Conservation (phyloP, 2,113 vertebrate genomes). For the Apeltes quadracus region DNA sequence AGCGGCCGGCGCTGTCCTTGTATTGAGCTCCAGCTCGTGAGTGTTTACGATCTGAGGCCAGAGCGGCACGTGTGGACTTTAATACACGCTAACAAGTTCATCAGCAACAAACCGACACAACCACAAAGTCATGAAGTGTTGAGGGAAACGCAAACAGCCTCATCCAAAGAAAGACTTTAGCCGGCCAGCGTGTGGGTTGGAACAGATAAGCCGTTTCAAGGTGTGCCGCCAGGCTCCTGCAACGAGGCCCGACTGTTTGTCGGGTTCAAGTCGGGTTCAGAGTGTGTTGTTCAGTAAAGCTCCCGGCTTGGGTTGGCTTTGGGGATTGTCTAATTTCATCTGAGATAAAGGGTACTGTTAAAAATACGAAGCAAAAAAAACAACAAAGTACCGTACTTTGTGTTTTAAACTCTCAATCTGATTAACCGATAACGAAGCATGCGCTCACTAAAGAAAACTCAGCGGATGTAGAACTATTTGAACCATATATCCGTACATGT, state of each 20-base stretch:
- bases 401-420: background rate
- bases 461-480: background rate
- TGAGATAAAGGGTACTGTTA: background rate
- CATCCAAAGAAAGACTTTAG: conserved; percentile 25
- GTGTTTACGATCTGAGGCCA: conserved; percentile 10
- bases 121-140: conserved; percentile 1
- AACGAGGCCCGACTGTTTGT: background rate
- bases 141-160: conserved; percentile 18
- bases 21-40: background rate
- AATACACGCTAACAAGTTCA: conserved; percentile 13
- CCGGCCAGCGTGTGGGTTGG: conserved; percentile 5
- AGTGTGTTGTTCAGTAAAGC: background rate
- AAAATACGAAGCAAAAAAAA: background rate
- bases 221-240: background rate
- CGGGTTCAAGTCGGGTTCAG: background rate
- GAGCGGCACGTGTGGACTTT: conserved; percentile 1
- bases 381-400: no score
- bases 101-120: conserved; percentile 26
- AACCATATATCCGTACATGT: background rate
- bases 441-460: background rate
- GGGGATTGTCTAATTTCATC: background rate
- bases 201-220: conserved; percentile 2
- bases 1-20: background rate
- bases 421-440: background rate
- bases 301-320: background rate